Conservation (phyloP, 1,140 invertebrate species). For the Drosophila mayri region DNA sequence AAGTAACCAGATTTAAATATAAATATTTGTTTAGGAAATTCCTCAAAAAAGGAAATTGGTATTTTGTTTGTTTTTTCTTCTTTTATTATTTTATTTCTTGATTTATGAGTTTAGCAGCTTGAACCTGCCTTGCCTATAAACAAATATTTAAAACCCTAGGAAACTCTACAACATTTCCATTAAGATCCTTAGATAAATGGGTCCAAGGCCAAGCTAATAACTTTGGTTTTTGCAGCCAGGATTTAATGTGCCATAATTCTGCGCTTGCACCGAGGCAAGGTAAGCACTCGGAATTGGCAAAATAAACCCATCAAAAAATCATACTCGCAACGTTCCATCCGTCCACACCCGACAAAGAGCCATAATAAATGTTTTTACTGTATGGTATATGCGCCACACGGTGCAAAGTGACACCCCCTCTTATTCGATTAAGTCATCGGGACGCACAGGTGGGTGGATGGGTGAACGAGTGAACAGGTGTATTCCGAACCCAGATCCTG, state of each 20-base stretch:
- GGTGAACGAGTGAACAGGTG: constrained; percentile 13
- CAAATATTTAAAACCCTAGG: too few relatives aligned
- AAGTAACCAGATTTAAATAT: too few relatives aligned
- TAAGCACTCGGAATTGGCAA: constrained; percentile 14
- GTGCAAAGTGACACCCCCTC: constrained; percentile 10
- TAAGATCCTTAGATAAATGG: not conserved
- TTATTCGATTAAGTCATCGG: constrained; percentile 44
- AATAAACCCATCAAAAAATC: constrained; percentile 35
- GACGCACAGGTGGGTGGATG: not conserved
- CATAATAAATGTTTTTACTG: constrained; percentile 40
- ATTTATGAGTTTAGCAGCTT: too few relatives aligned
- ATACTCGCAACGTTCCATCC: constrained; percentile 3
- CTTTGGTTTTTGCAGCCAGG: not conserved
- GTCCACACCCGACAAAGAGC: constrained; percentile 3
- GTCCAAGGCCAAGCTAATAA: constrained; percentile 1
- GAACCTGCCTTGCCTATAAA: too few relatives aligned
- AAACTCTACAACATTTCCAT: too few relatives aligned
- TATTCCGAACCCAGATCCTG: constrained; percentile 33
- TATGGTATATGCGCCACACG: constrained; percentile 13
- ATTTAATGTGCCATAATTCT: constrained; percentile 18
- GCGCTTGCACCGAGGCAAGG: constrained; percentile 1
- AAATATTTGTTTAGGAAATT: too few relatives aligned
- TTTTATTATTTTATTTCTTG: too few relatives aligned
- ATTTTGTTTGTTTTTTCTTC: too few relatives aligned
- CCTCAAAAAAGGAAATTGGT: too few relatives aligned